Conservation (phyloP, 2,888 invertebrate genomes). For the Halictus quadricinctus region DNA sequence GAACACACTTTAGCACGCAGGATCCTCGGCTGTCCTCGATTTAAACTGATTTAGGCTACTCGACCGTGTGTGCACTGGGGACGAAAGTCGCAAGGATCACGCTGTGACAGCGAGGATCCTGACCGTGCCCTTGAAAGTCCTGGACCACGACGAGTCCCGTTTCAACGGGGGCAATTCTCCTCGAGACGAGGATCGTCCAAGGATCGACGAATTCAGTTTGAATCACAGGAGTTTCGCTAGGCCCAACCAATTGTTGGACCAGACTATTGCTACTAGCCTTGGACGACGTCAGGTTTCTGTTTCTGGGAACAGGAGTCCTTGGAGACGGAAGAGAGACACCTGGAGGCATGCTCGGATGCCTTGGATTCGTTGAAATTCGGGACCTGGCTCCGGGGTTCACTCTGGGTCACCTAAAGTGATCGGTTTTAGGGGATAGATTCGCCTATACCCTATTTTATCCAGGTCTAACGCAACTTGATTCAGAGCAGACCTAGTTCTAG, state of each 20-base stretch:
- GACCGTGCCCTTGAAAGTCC: background rate
- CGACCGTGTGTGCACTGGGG: background rate
- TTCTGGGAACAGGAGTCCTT: conserved; percentile 2
- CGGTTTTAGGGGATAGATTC: background rate
- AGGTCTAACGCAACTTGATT: background rate
- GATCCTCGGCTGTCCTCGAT: conserved; percentile 4
- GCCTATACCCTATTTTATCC: background rate
- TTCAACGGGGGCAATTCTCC: conserved; percentile 25
- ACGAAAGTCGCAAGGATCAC: background rate
- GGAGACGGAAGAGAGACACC: background rate
- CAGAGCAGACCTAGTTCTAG: background rate
- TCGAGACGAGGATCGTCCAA: conserved; percentile 34
- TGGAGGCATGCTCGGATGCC: background rate
- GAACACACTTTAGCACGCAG: background rate
- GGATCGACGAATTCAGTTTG: conserved; percentile 40
- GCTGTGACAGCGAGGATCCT: background rate
- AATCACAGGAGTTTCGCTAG: conserved; percentile 40
- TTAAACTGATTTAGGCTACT: conserved; percentile 1
- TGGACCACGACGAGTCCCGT: conserved; percentile 17
- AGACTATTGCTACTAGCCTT: conserved; percentile 39
- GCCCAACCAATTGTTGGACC: conserved; percentile 26
- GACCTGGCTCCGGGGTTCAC: background rate
- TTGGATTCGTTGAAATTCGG: background rate
- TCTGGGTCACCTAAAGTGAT: background rate
- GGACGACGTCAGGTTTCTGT: conserved; percentile 14